phyloP scores from a whole-genome alignment of 2,888 invertebrate species.

The Cryptocephalus primarius region DNA sequence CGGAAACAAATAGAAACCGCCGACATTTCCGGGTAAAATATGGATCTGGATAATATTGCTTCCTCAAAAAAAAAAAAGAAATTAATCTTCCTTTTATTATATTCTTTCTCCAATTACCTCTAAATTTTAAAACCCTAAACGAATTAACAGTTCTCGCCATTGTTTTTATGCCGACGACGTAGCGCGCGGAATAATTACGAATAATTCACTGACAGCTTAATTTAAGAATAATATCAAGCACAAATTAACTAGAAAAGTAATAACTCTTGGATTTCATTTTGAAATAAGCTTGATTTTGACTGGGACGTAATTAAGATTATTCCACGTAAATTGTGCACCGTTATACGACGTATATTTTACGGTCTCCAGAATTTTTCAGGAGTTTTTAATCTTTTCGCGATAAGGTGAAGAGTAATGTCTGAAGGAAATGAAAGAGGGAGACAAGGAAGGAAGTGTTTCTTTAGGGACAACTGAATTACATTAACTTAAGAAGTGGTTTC shows the following conservation, averaged over 20 bases:
- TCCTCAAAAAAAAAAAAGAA: too few species aligned
- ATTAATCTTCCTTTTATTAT: too few species aligned
- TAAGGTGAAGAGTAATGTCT: slow-evolving; percentile 5
- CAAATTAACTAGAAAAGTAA: slow-evolving; percentile 1
- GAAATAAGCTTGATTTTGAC: slow-evolving; percentile 1
- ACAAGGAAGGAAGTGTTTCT: background rate
- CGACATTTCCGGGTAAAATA: too few species aligned
- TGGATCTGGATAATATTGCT: too few species aligned
- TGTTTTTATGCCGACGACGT: too few species aligned
- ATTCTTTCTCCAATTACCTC: too few species aligned
- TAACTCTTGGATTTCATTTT: slow-evolving; percentile 1
- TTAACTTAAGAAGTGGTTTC: too few species aligned
- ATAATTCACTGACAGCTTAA: background rate
- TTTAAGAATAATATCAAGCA: background rate
- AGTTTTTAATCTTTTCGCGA: slow-evolving; percentile 16
- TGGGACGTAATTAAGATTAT: slow-evolving; percentile 22
- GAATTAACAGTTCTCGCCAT: too few species aligned
- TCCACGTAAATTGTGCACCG: slow-evolving; percentile 25
- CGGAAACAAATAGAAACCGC: too few species aligned
- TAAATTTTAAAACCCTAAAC: too few species aligned
- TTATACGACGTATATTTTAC: slow-evolving; percentile 18
- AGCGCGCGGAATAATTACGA: background rate
- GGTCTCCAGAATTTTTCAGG: slow-evolving; percentile 6
- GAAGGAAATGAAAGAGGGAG: background rate
- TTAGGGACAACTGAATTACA: too few species aligned